These are phyloP conservation scores for Eueremaeus valkanovi DNA, from an alignment of 2,888 invertebrate genomes.

Conservation along the genomic window DNA sequence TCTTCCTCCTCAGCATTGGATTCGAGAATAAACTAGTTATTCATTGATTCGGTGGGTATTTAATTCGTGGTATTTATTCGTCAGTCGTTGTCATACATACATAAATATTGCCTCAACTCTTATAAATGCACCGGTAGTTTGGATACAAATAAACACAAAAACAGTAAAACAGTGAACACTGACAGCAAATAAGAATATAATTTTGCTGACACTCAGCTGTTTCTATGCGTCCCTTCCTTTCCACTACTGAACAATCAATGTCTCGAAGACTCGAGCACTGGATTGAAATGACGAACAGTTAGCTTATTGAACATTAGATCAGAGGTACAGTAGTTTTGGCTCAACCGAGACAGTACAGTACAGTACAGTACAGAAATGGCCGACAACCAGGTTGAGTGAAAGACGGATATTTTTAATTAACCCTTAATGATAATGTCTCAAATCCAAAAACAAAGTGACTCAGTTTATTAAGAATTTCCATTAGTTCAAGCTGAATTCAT, in stretches of 20 bases:
- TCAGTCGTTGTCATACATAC: background rate
- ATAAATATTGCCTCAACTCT: background rate
- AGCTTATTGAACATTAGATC: too few species aligned
- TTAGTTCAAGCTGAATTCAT: too few species aligned
- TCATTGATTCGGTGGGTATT: background rate
- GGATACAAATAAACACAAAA: background rate
- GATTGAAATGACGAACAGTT: too few species aligned
- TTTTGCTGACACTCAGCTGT: conserved; percentile 9
- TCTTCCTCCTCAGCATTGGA: background rate
- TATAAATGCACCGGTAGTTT: background rate
- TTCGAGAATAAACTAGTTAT: conserved; percentile 5
- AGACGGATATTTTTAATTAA: too few species aligned
- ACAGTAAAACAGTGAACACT: background rate
- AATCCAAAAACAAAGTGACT: too few species aligned
- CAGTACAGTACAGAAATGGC: too few species aligned
- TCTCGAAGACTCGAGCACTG: too few species aligned
- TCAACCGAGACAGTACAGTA: too few species aligned
- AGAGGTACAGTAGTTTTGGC: too few species aligned
- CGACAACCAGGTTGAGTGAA: too few species aligned
- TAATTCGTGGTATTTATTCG: background rate
- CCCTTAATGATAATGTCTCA: too few species aligned
- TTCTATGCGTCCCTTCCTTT: background rate
- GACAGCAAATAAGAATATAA: conserved; percentile 1
- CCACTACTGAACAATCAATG: conserved; percentile 8
- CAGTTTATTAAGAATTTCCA: too few species aligned